A percentile compares a stretch with the other conserved stretches of the same genome.
Evolutionary conservation across 2,888 invertebrate species (phyloP).

Genomic region (Gortyna flavago): DNA sequence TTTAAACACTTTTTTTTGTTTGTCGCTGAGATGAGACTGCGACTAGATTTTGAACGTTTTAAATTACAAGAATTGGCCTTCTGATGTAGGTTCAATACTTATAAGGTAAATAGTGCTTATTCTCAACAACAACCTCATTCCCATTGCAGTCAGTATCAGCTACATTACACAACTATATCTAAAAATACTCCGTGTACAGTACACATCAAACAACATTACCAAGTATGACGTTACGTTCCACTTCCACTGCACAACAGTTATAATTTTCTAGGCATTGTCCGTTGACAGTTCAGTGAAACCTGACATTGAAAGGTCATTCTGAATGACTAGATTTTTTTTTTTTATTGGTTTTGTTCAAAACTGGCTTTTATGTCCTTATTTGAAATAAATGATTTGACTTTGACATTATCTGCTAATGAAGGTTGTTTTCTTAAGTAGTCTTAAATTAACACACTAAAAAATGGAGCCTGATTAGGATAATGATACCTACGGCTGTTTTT

Average conservation of each 20-base stretch:
- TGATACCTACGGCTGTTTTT: slow-evolving; percentile 90
- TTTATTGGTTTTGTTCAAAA: neutral
- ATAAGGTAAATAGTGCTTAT: neutral
- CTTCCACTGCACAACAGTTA: slow-evolving; percentile 1
- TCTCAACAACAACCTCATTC: slow-evolving; percentile 7
- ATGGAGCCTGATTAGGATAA: neutral
- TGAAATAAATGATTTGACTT: neutral
- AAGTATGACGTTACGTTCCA: slow-evolving; percentile 2
- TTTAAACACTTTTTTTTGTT: too few relatives aligned
- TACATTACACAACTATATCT: slow-evolving; percentile 10
- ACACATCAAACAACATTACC: slow-evolving; percentile 18
- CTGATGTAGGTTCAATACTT: neutral
- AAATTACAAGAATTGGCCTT: too few relatives aligned
- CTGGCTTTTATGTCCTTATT: neutral
- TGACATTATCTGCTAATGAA: neutral
- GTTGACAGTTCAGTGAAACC: slow-evolving; percentile 7
- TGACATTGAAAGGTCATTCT: slow-evolving; percentile 34
- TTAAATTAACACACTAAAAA: slow-evolving; percentile 20
- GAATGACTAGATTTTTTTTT: neutral
- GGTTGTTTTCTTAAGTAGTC: slow-evolving; percentile 3
- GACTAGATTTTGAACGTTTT: too few relatives aligned
- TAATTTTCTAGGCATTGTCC: slow-evolving; percentile 2
- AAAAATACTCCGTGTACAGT: slow-evolving; percentile 8
- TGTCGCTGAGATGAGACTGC: too few relatives aligned
- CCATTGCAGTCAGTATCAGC: slow-evolving; percentile 18